phyloP scores from a whole-genome alignment of 2,888 invertebrate species.

The Apamea crenata region DNA sequence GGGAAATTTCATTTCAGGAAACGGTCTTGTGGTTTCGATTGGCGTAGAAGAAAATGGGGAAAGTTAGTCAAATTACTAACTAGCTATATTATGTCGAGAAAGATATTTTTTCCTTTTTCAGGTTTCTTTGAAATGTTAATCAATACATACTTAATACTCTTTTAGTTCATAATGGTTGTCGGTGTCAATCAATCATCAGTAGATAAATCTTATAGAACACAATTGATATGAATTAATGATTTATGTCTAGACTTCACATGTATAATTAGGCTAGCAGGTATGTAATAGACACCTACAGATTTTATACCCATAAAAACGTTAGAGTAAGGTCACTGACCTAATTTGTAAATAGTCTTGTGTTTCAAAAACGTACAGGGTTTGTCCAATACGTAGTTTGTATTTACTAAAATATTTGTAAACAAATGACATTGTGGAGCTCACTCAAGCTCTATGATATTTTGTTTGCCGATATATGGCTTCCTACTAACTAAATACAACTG shows the following conservation, averaged over 20 bases:
- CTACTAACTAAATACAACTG: background rate
- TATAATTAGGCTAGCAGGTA: background rate
- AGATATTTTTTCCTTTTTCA: background rate
- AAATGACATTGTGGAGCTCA: background rate
- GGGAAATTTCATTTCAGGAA: background rate
- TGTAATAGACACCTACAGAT: background rate
- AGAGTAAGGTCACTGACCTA: background rate
- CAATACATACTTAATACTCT: background rate
- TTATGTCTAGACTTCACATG: constrained; percentile 10
- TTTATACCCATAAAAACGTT: background rate
- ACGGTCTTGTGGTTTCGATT: background rate
- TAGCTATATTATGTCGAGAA: background rate
- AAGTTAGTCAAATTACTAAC: background rate
- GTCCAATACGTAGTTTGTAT: background rate
- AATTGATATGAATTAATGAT: constrained; percentile 33
- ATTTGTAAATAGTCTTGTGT: constrained; percentile 10
- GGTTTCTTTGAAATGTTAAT: background rate
- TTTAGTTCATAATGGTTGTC: background rate
- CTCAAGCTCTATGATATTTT: background rate
- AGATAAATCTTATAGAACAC: constrained; percentile 10
- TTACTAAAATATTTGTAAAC: background rate
- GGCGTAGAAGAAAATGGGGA: background rate
- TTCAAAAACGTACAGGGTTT: background rate
- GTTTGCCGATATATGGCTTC: background rate
- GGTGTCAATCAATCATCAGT: constrained; percentile 19